Evolutionary conservation across 2,113 vertebrate species (phyloP), one percentile per base, ranked within the genome.

Genomic region (Sigmodon hispidus): DNA sequence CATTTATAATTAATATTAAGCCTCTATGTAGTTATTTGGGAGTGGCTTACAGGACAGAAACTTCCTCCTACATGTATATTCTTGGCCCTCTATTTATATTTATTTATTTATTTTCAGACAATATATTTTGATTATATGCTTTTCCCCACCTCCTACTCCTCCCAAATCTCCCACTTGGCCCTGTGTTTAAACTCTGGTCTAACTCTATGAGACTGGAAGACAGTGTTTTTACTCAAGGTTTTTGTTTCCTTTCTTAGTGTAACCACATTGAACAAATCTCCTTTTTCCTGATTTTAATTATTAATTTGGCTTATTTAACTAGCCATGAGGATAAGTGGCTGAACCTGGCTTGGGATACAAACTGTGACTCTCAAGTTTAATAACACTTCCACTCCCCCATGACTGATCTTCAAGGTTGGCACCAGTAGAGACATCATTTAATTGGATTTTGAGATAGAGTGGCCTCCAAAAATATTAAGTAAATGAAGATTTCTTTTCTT

Each of bases 401-500:
- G 29, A 67, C 45, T 72, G 16, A 55, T 52, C 15, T 59, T 45
- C 89, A 89, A 45, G 36, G 63, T 10, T 63, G 55, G 63, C 43
- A 69, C 22, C 43, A 55, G 29, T 70, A 69, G 87, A 94, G 61
- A 0, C 11, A 45, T 76, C 48, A 45, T 77, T 94, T 95, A 90
- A 83, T 89, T 92, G 55, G 24, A 87, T 84, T 96, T 92, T 57
- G 85, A 67, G 43, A 90, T 0, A 61, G 55, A 13, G 50, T 85
- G 61, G 50, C 15, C 21, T 91, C 34, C 61, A 83, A 81, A 29
- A 94, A 77, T 95, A 31, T 79, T 96, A 87, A 91, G 15, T 65
- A 59, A 94, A 89, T 55, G 69, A 83, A 87, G 61, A 67, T 94
- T 96, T 94, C 52, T n/a, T n/a, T n/a, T n/a, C n/a, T n/a, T n/a